Evolutionary conservation across 37 sponge, comb jelly and placozoan species (phyloP).

Genomic region (Halisarca cf. caerulea): DNA sequence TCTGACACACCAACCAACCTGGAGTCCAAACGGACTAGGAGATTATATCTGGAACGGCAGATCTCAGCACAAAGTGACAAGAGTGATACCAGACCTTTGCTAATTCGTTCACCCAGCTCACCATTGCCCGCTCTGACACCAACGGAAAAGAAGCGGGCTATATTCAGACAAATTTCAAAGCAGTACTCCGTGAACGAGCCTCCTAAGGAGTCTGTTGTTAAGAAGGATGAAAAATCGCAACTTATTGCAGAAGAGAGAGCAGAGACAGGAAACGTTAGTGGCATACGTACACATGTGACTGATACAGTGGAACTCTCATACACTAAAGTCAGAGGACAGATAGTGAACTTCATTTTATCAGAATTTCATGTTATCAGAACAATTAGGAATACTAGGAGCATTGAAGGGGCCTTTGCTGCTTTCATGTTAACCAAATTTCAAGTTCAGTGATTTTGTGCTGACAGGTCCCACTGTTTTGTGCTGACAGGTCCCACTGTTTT

Average conservation of each 20-base stretch:
- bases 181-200: slow-evolving; percentile 18
- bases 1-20: slow-evolving; percentile 5
- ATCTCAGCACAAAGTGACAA: neutral
- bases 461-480: no score
- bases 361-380: no score
- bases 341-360: no score
- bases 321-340: no score
- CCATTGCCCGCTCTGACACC: neutral
- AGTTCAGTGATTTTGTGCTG: no score
- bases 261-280: slow-evolving; percentile 55
- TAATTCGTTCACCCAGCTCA: neutral
- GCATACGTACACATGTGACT: no score
- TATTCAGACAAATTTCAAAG: slow-evolving; percentile 6
- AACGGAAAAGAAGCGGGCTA: neutral
- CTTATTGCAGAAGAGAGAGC: slow-evolving; percentile 63
- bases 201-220: neutral
- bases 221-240: neutral
- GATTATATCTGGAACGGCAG: slow-evolving; percentile 1
- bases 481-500: no score
- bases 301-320: no score
- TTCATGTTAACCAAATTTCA: no score
- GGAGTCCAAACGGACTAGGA: neutral
- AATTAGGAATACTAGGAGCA: no score
- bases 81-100: neutral
- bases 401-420: no score